Evolutionary conservation across 1,140 invertebrate genomes (phyloP).

Genomic region (Lucilia sericata): DNA sequence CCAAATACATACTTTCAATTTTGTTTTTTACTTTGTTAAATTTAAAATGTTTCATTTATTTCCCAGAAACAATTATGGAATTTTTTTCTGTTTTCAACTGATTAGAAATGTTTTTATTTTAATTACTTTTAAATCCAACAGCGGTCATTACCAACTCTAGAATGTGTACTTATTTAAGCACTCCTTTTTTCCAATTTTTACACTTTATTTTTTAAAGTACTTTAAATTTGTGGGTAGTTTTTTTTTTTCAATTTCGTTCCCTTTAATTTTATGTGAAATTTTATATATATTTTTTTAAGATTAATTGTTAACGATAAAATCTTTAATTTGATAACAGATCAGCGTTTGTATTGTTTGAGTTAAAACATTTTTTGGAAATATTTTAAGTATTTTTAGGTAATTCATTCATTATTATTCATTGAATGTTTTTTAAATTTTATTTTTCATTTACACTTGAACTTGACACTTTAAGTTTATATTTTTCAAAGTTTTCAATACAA

Average conservation of each 20-base stretch:
- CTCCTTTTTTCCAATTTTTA: not conserved
- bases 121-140: too few species aligned
- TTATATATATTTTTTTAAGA: not conserved
- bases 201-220: not conserved
- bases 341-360: not conserved
- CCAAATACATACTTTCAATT: too few species aligned
- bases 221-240: not conserved
- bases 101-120: too few species aligned
- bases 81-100: too few species aligned
- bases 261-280: not conserved
- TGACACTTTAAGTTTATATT: constrained; percentile 1
- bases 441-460: constrained; percentile 11
- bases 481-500: not conserved
- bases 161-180: not conserved
- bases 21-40: too few species aligned
- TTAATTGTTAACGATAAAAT: not conserved
- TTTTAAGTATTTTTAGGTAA: not conserved
- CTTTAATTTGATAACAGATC: not conserved
- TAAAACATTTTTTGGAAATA: not conserved
- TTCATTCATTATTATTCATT: constrained; percentile 15
- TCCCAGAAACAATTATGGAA: too few species aligned
- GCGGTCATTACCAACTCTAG: too few species aligned
- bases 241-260: not conserved
- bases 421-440: not conserved
- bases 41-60: too few species aligned